Conservation (phyloP, 1,140 invertebrate species). For the Rhagoletis zephyria region DNA sequence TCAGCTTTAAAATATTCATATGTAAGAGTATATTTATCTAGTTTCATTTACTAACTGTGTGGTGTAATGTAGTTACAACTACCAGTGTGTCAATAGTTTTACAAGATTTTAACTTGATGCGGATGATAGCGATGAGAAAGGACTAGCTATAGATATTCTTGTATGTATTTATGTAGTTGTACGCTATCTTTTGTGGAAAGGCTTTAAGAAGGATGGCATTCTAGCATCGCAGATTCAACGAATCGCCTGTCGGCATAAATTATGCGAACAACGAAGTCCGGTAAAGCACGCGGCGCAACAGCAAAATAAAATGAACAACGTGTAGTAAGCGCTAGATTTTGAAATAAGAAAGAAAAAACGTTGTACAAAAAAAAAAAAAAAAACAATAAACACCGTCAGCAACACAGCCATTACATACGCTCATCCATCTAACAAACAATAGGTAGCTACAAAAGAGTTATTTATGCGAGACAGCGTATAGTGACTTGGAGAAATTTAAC, state of each 20-base stretch:
- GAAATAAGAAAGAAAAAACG: background rate
- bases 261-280: background rate
- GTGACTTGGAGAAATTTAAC: constrained; percentile 26
- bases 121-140: background rate
- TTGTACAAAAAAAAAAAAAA: background rate
- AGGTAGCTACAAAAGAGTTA: constrained; percentile 1
- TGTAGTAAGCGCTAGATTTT: background rate
- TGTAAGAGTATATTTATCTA: background rate
- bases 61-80: background rate
- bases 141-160: background rate
- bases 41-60: background rate
- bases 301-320: background rate
- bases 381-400: background rate
- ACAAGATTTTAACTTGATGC: background rate
- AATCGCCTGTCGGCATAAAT: constrained; percentile 47
- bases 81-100: background rate
- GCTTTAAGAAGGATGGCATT: constrained; percentile 31
- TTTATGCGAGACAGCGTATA: constrained; percentile 10
- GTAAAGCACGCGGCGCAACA: constrained; percentile 6
- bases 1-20: background rate
- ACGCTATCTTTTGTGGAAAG: background rate
- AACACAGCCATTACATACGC: background rate
- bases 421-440: constrained; percentile 25
- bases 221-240: constrained; percentile 19
- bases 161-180: background rate